Base-by-base conservation (phyloP, 2,797 vertebrate species). In the Coregonus ussuriensis region DNA sequence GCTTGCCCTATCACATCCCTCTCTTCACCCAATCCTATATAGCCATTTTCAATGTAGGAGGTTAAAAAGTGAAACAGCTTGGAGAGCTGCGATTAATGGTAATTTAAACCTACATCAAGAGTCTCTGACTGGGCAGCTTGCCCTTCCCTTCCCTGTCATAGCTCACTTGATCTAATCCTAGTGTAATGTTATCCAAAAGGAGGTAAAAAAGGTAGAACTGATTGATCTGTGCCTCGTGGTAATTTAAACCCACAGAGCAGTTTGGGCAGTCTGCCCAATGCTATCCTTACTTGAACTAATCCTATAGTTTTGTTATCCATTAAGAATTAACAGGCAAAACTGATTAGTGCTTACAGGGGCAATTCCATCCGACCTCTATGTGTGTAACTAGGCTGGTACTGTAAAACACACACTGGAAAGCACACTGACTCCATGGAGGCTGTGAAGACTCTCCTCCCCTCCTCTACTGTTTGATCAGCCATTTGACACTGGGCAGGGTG, bases 401-500 rank as follows among this genome's bases (percentile, higher is more conserved):
- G n/a, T 3, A n/a, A 59, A 21, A 59, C 56, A 14, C 52, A 59
- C 56, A 16, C 15, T 56, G 11, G 11, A 56, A 56, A 56, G 18
- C 16, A 4, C 54, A 56, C 16, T n/a, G 54, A 56, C 16, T 56
- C 18, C 18, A 54, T 54, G 6, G 1, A n/a, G n/a, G 56, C n/a
- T 59, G 56, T 21, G n/a, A 59, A n/a, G 56, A 59, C 56, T n/a
- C 66, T 35, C 65, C 56, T n/a, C 25, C 25, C 25, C 33, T 18
- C 65, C 25, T 35, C 9, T 33, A 66, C 21, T 67, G 65, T 66
- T 29, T 35, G 16, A 35, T 68, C 31, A 68, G 66, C 16, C 4
- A 35, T 65, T 66, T 54, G 71, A 63, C 59, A 75, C 47, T 63
- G 62, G 67, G 31, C 67, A 69, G 16, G 18, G 35, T 75, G 77